Base-by-base conservation (phyloP, 2,113 vertebrate genomes). In the Spermophilus dauricus region DNA sequence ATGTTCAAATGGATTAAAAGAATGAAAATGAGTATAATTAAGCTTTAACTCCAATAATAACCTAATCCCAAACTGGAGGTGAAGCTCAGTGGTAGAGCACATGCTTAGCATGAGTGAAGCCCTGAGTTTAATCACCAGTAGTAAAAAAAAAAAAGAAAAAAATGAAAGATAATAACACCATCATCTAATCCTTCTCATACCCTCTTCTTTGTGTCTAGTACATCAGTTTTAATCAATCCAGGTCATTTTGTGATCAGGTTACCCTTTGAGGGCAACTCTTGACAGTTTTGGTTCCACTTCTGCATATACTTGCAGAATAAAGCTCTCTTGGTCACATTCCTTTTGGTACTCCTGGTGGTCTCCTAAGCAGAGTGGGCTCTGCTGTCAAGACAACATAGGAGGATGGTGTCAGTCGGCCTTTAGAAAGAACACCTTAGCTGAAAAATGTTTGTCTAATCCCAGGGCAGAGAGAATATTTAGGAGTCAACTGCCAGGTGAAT, bases 21-120 rank as follows among this genome's bases (percentile, higher is more conserved):
- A 82, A 34, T 77, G 39, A 93, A 93, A 91, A 70, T 32, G 77
- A 85, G 77, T 83, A 65, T 42, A 94, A 91, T 73, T 56, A 92
- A 70, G 13, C 75, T 86, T 86, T 32, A 94, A 45, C 65, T 91
- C 37, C 2, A 96, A 75, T 30, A 80, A 58, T 70, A 48, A 80
- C 53, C 18, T 18, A 81, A 87, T 86, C 9, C 20, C 8, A 37
- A 28, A 12, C 61, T 28, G 18, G n/a, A 17, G 20, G 28, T 37
- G 65, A 20, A 39, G 24, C 70, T 51, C 32, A 34, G 13, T 53
- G 30, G 32, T 24, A 42, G 12, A 70, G 8, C 26, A 81, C 37
- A 69, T 70, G 32, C 30, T 94, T 80, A 70, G 18, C 32, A 32
- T 30, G 22, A 34, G 24, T 58, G 63, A 73, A 85, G 69, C 39